Conservation (phyloP, 2,888 invertebrate genomes). For the Listrodromus nycthemerus region DNA sequence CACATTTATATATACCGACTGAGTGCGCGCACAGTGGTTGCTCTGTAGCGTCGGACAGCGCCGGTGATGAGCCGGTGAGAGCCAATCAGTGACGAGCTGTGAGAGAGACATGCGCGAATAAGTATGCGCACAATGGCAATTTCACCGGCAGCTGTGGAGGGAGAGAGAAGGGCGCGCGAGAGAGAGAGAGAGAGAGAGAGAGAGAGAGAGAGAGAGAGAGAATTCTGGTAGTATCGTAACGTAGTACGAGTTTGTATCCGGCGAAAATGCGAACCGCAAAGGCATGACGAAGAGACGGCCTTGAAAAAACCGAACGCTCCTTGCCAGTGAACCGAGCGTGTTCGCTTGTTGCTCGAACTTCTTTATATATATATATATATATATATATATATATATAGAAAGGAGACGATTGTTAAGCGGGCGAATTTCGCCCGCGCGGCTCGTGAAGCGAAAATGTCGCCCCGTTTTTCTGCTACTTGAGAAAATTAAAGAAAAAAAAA, state of each 20-base stretch:
- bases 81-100: too few species aligned
- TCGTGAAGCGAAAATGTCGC: conserved; percentile 7
- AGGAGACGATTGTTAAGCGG: conserved; percentile 14
- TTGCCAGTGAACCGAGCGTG: conserved; percentile 47
- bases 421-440: neutral
- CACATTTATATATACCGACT: conserved; percentile 19
- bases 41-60: conserved; percentile 13
- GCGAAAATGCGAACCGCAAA: conserved; percentile 72
- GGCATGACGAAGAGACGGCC: conserved; percentile 72
- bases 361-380: conserved; percentile 11
- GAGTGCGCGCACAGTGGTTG: neutral
- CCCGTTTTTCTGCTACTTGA: conserved; percentile 10
- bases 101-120: conserved; percentile 39
- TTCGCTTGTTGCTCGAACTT: conserved; percentile 39
- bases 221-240: conserved; percentile 7
- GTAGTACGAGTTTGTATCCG: conserved; percentile 44
- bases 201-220: too few species aligned
- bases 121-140: conserved; percentile 35
- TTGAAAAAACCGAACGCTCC: conserved; percentile 73
- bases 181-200: too few species aligned
- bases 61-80: conserved; percentile 30
- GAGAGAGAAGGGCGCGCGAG: too few species aligned
- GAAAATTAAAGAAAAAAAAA: neutral
- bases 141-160: neutral
- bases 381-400: too few species aligned